Evolutionary conservation across 1,140 invertebrate species (phyloP), one percentile per base, ranked within the genome.

Genomic region (Pseudomyrmex cubaensis): DNA sequence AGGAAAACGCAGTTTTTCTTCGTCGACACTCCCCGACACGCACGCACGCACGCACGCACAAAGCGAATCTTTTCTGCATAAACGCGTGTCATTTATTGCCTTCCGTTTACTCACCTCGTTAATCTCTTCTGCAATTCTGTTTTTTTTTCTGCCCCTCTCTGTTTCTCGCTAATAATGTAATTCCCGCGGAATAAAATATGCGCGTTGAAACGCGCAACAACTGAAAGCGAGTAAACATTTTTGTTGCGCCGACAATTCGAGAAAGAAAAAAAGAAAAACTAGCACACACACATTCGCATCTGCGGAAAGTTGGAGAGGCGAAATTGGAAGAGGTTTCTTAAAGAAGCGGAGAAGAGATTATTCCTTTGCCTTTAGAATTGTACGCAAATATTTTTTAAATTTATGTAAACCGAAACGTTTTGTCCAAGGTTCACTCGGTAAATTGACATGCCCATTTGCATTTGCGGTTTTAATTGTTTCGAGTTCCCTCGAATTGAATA

Each of bases 51-150:
- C 25, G 3, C 25, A 64, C 62, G 17, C 5, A 7, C 35, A 35
- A 35, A 66, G 66, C 66, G 66, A 80, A 72, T 80, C 76, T 80
- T 70, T 80, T 50, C 46, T 54, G 54, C 54, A 70, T 72, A 80
- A 80, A 80, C 22, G 54, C 44, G 59, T 70, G 67, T 48, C 57
- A 56, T 80, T 80, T 80, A 72, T 80, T 59, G 56, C 56, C 13
- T 77, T 77, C 63, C 56, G 64, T 63, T 78, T 69, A 57, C 48
- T 59, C 56, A n/a, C 20, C 66, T 59, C 67, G 54, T 61, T 80
- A 72, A 72, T 59, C 54, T 80, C 54, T 48, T 54, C 20, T 22
- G 35, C 54, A n/a, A 70, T 80, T 80, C 5, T 80, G 50, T 35
- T 17, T 35, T 35, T 35, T 35, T 35, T 5, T 5, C 0, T 20